Conservation (phyloP, 1,140 invertebrate species). For the Nylanderia fulva region DNA sequence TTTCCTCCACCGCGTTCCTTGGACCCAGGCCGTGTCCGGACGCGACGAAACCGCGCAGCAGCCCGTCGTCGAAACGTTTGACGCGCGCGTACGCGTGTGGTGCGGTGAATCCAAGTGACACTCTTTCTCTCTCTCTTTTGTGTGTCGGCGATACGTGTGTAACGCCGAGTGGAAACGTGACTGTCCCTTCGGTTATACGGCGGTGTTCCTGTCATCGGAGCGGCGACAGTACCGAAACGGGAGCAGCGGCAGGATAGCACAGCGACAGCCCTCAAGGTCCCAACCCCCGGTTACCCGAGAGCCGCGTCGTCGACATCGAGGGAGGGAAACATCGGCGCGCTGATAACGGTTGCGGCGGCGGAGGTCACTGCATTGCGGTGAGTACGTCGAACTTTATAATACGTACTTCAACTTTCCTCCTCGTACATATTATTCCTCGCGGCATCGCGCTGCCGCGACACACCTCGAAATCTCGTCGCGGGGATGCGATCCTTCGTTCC, state of each 20-base stretch:
- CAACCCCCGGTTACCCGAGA: constrained; percentile 76
- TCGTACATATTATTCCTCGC: no score
- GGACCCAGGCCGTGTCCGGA: constrained; percentile 11
- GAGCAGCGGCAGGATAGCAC: constrained; percentile 5
- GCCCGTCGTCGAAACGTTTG: constrained; percentile 16
- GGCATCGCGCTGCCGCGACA: not conserved
- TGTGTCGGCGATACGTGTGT: constrained; percentile 24
- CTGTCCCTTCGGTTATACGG: constrained; percentile 73
- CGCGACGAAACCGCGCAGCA: constrained; percentile 20
- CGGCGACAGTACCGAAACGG: constrained; percentile 47
- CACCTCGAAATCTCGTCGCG: not conserved
- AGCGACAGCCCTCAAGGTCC: constrained; percentile 54
- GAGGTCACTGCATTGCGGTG: constrained; percentile 80
- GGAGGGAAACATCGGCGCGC: constrained; percentile 72
- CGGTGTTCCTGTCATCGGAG: constrained; percentile 74
- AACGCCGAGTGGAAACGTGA: constrained; percentile 69
- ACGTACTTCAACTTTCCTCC: constrained; percentile 1
- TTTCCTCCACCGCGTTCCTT: constrained; percentile 66
- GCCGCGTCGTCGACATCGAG: constrained; percentile 64
- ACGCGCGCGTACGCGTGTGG: constrained; percentile 56
- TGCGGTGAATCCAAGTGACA: constrained; percentile 64
- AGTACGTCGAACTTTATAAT: constrained; percentile 65
- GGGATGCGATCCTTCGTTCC: not conserved
- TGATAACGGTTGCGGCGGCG: constrained; percentile 65
- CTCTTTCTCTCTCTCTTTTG: no score